A percentile compares a stretch with the other conserved stretches of the same genome.
phyloP scores from a whole-genome alignment of 2,888 invertebrate species.

The Tenthredo notha region DNA sequence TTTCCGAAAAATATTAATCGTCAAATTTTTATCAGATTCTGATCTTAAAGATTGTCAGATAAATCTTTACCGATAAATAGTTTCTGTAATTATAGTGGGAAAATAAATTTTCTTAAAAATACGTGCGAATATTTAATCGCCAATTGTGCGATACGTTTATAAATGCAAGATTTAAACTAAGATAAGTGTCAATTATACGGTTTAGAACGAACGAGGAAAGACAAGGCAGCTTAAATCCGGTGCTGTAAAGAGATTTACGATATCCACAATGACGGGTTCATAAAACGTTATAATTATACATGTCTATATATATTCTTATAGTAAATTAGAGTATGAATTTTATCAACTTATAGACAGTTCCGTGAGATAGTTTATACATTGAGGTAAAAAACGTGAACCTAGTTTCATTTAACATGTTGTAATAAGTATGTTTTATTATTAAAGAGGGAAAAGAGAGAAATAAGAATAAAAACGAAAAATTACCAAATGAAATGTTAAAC shows the following conservation, averaged over 20 bases:
- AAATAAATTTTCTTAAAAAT: neutral
- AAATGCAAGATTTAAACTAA: neutral
- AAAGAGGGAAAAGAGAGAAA: neutral
- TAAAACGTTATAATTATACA: neutral
- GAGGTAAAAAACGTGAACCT: neutral
- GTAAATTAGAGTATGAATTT: neutral
- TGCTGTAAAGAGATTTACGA: neutral
- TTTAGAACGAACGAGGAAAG: neutral
- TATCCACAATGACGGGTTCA: neutral
- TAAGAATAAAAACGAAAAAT: neutral
- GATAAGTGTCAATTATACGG: neutral
- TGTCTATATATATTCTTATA: neutral
- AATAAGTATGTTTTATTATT: neutral
- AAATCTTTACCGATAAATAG: neutral
- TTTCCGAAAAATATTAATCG: no score
- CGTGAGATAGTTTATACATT: neutral
- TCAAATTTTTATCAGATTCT: neutral
- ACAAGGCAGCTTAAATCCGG: neutral
- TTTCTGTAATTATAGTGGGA: neutral
- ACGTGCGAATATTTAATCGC: neutral
- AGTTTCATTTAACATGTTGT: neutral
- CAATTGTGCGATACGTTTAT: neutral
- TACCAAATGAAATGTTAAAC: neutral
- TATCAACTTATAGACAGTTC: neutral
- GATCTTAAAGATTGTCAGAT: neutral